Base-by-base conservation (phyloP, 2,888 invertebrate genomes). In the Ceramica pisi region DNA sequence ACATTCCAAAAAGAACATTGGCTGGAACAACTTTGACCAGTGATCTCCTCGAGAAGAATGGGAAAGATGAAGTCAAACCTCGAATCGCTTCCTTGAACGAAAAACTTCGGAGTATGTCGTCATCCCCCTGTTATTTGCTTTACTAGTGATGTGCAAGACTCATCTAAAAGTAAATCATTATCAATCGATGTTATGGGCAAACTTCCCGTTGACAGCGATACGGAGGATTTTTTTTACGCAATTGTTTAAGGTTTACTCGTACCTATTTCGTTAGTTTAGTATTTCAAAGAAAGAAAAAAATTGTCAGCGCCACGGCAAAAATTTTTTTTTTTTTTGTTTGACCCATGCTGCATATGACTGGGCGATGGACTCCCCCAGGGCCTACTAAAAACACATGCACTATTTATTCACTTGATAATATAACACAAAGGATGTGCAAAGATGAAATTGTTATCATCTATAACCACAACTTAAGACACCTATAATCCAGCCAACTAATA, bases 21-120 rank as follows among this genome's bases (percentile, higher is more conserved):
- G 68, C 67, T 67, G 4, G 55, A 68, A 74, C 69, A 82, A 84
- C 60, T 85, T 80, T 69, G 75, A 83, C 78, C 80, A 84, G 84
- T 79, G 79, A 82, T 77, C 69, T 67, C 75, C 44, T 41, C 46
- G 64, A 70, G 62, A 71, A 69, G 73, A 82, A 81, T 71, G 75
- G 46, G 35, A 65, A 67, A 72, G 78, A 83, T 78, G 71, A 75
- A 77, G 72, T 76, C 75, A 66, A 72, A 48, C 57, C 46, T 62
- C 53, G 55, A 67, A 71, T 74, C 44, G 69, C 60, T 81, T 67
- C 55, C 66, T 83, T 74, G 67, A 80, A 80, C 64, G 72, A 71
- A 82, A 77, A 85, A 83, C 75, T 85, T 85, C 35, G 51, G 35
- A 64, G 71, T 66, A 57, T 74, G 67, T 69, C 59, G 69, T 56